phyloP scores from a whole-genome alignment of 1,140 invertebrate species.

The Calephelis nemesis region DNA sequence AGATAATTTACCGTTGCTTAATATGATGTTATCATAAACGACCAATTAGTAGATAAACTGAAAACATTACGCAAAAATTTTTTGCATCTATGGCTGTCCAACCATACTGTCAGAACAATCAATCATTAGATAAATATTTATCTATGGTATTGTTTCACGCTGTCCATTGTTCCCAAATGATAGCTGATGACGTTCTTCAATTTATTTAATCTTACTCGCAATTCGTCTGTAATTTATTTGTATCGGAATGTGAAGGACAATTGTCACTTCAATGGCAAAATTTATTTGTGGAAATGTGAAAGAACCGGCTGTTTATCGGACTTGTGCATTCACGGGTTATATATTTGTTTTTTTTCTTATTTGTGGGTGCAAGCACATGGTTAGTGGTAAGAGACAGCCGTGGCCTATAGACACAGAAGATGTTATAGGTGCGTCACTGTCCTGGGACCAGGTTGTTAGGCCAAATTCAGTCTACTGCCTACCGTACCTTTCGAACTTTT shows the following conservation, averaged over 20 bases:
- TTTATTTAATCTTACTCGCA: slow-evolving; percentile 13
- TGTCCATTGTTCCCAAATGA: slow-evolving; percentile 18
- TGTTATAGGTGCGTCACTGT: too few species aligned
- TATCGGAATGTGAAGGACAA: slow-evolving; percentile 26
- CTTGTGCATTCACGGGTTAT: too few species aligned
- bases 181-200: slow-evolving; percentile 9
- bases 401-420: too few species aligned
- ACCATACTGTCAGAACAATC: slow-evolving; percentile 13
- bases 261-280: slow-evolving; percentile 16
- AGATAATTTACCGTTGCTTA: not conserved
- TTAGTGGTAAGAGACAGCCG: too few species aligned
- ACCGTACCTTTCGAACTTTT: too few species aligned
- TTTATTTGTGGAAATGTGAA: not conserved
- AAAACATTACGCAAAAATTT: slow-evolving; percentile 2
- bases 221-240: slow-evolving; percentile 23
- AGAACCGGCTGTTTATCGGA: too few species aligned
- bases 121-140: slow-evolving; percentile 22
- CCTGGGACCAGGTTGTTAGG: too few species aligned
- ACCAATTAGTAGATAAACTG: slow-evolving; percentile 11
- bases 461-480: too few species aligned
- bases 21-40: slow-evolving; percentile 9
- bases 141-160: slow-evolving; percentile 12
- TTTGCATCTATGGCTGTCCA: slow-evolving; percentile 2
- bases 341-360: too few species aligned
- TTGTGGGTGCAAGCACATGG: too few species aligned